Conservation (phyloP, 2,797 vertebrate genomes). For the Pterois miles region DNA sequence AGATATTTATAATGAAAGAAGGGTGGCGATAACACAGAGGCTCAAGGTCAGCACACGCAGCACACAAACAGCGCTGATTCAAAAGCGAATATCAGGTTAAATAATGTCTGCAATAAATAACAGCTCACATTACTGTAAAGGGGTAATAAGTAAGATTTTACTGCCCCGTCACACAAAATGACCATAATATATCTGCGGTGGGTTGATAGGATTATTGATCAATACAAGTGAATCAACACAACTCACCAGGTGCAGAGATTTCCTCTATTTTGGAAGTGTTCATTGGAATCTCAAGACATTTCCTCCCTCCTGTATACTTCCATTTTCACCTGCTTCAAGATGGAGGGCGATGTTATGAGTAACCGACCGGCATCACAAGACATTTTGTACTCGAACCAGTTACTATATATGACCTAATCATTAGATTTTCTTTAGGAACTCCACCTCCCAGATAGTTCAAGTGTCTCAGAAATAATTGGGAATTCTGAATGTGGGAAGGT, state of each 20-base stretch:
- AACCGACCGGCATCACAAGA: not conserved
- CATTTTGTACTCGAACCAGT: not conserved
- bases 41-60: slow-evolving; percentile 46
- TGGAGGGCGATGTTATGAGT: not conserved
- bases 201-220: slow-evolving; percentile 70
- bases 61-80: slow-evolving; percentile 39
- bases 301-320: not conserved
- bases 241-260: slow-evolving; percentile 58
- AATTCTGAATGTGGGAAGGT: slow-evolving; percentile 18
- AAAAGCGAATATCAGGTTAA: slow-evolving; percentile 53
- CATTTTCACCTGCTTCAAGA: slow-evolving; percentile 6
- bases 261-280: slow-evolving; percentile 34
- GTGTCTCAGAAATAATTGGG: slow-evolving; percentile 36
- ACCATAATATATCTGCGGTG: slow-evolving; percentile 67
- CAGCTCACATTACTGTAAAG: slow-evolving; percentile 61
- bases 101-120: slow-evolving; percentile 70
- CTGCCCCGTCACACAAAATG: slow-evolving; percentile 60
- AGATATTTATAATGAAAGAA: slow-evolving; percentile 13
- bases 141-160: slow-evolving; percentile 73
- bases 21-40: slow-evolving; percentile 16
- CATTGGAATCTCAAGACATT: slow-evolving; percentile 19
- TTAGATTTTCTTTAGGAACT: slow-evolving; percentile 3
- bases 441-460: not conserved
- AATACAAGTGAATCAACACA: slow-evolving; percentile 65
- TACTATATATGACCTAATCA: slow-evolving; percentile 1